Conservation (phyloP, 1,140 invertebrate species). For the Procambarus virginalis region DNA sequence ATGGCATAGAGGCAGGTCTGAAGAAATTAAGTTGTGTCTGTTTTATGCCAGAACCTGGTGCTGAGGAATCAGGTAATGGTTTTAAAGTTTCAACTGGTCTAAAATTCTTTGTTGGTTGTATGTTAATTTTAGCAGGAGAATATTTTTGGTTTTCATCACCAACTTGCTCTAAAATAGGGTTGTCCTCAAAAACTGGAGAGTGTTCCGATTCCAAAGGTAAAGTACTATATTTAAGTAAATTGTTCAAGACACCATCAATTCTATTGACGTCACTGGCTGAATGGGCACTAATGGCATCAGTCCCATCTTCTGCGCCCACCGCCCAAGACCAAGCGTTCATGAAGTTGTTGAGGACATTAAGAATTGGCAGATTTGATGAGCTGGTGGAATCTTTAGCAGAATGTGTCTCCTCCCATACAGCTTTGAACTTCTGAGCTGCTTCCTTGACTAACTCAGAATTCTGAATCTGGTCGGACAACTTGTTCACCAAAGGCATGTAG, state of each 20-base stretch:
- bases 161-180: background rate
- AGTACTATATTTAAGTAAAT: background rate
- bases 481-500: slow-evolving; percentile 38
- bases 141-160: too few relatives aligned
- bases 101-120: background rate
- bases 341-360: slow-evolving; percentile 25
- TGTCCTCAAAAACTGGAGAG: background rate
- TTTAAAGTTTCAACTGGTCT: background rate
- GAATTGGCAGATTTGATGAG: background rate
- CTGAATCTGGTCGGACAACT: slow-evolving; percentile 42
- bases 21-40: too few relatives aligned
- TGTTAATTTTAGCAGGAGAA: background rate
- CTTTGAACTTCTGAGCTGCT: slow-evolving; percentile 25
- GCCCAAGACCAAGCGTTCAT: slow-evolving; percentile 31
- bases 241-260: background rate
- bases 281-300: background rate
- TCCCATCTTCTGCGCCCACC: background rate
- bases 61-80: background rate
- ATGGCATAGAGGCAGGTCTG: too few relatives aligned
- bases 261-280: background rate
- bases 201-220: background rate
- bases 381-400: background rate
- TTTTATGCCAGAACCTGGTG: too few relatives aligned
- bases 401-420: slow-evolving; percentile 7
- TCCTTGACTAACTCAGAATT: slow-evolving; percentile 29